Evolutionary conservation across 2,888 invertebrate genomes (phyloP).

Genomic region (Choristoneura rosaceana): DNA sequence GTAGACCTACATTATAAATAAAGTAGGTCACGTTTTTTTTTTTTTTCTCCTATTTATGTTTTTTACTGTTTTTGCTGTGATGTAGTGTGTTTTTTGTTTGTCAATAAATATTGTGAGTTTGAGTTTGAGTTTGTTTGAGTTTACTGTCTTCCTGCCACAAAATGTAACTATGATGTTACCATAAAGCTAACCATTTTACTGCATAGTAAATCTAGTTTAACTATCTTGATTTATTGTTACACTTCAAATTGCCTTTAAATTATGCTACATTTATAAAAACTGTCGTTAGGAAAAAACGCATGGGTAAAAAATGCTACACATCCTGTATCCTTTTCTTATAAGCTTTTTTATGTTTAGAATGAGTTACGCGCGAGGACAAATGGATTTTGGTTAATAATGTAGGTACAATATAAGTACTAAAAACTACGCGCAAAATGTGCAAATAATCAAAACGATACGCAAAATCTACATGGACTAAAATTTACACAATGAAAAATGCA

Average conservation of each 20-base stretch:
- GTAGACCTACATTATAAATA: constrained; percentile 5
- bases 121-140: too few relatives aligned
- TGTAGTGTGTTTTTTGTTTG: too few relatives aligned
- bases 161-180: constrained; percentile 29
- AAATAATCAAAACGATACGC: too few relatives aligned
- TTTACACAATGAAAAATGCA: too few relatives aligned
- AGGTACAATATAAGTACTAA: too few relatives aligned
- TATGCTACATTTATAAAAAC: neutral
- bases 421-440: too few relatives aligned
- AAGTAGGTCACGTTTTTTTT: constrained; percentile 25
- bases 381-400: too few relatives aligned
- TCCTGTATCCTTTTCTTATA: neutral
- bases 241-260: constrained; percentile 12
- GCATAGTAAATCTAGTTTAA: constrained; percentile 34
- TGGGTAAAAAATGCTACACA: neutral
- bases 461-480: too few relatives aligned
- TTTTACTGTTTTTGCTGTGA: too few relatives aligned
- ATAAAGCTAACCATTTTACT: constrained; percentile 35
- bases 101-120: too few relatives aligned
- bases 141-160: constrained; percentile 34
- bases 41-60: too few relatives aligned
- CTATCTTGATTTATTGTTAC: constrained; percentile 29
- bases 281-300: neutral
- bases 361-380: neutral
- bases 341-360: neutral